Base-by-base conservation (phyloP, 2,797 vertebrate species). In the Crypturellus tataupa region DNA sequence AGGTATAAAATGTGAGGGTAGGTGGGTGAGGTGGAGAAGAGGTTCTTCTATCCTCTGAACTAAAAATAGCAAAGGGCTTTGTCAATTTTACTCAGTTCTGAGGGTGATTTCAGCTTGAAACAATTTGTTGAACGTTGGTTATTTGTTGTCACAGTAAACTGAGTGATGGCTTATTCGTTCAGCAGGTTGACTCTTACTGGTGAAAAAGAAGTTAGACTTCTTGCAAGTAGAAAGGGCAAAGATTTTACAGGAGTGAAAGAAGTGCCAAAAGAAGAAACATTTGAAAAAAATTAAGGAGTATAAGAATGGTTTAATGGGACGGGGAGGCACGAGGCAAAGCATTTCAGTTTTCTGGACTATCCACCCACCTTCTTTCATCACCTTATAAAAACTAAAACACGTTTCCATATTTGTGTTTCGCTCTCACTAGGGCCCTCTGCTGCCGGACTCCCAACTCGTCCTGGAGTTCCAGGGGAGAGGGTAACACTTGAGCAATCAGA, bases 401-500 rank as follows among this genome's bases (percentile, higher is more conserved):
- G 12, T 4, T 53, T 47, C 19, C n/a, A 55, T 51, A 18, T 71
- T 71, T 35, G 12, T 21, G 2, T 71, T 27, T 10, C 0, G 3
- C 10, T 51, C 78, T 92, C 67, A 40, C n/a, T 47, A 60, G 70
- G n/a, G 63, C 82, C 90, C 90, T 89, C 94, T 95, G 89, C 63
- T 78, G 77, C n/a, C 80, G 33, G 69, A 33, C 42, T 71, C 51
- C 4, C 2, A 51, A 65, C 29, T 62, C 24, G 3, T 20, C n/a
- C 14, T 31, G 4, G 56, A 53, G 33, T 44, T 17, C 11, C 16
- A 53, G 59, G 15, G 49, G 77, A 65, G 20, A 21, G 44, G 20
- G 2, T 12, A 80, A 80, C 1, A 2, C n/a, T 53, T 58, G 65
- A 81, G 12, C 29, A 64, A 80, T 3, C 15, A 77, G 69, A 53